Evolutionary conservation across 1,140 invertebrate species (phyloP), one percentile per base, ranked within the genome.

Genomic region (Diorhabda elongata): DNA sequence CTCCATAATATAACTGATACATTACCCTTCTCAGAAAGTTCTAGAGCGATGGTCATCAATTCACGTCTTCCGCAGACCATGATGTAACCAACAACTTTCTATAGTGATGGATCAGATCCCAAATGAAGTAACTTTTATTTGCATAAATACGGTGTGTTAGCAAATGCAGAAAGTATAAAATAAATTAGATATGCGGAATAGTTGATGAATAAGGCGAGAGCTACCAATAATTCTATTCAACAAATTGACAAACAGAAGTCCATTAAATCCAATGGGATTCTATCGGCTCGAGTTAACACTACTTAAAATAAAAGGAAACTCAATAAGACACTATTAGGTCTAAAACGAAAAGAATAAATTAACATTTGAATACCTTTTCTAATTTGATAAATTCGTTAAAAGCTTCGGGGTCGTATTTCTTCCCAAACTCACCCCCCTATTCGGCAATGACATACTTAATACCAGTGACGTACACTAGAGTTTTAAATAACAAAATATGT

Each of bases 311-410:
- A 52, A 62, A 43, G 45, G 42, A 57, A 47, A 65, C 64, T 57
- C 41, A 57, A 65, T 63, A 57, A 65, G 64, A 58, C n/a, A 42
- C 47, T 41, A 42, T 45, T 44, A 67, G 66, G 43, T 5, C 58
- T 58, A 44, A 52, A 52, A 45, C 58, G 59, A 41, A 60, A 58
- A 44, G 66, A 67, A 60, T 45, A 60, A 61, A 67, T 67, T 67
- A 67, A 61, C 66, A 67, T 67, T 60, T 67, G 58, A 67, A 67
- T 67, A 67, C 66, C 66, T 67, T 67, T 42, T 60, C 44, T 67
- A 67, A 67, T 67, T 67, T 59, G 60, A 67, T 67, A 67, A 67
- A 61, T 67, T 67, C 66, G 66, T 67, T 67, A 67, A 67, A 67
- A 67, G 66, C 58, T 42, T 47, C 66, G 8, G 9, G 66, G 52